Conservation (phyloP, 2,888 invertebrate species). For the Atrina japonica region DNA sequence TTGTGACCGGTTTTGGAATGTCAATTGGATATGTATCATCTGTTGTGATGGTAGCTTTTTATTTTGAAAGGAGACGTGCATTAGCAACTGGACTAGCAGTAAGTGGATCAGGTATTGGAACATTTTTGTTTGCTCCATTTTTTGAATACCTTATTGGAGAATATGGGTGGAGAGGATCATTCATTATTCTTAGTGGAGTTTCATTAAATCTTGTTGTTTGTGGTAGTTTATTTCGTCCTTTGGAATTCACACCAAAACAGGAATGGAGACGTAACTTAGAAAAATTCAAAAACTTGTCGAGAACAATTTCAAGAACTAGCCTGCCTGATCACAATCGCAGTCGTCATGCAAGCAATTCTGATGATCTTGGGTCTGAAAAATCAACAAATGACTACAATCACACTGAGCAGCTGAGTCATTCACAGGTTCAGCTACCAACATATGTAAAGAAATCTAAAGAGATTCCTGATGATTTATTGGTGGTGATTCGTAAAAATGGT, state of each 20-base stretch:
- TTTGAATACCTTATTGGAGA: constrained; percentile 72
- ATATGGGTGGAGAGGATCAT: constrained; percentile 79
- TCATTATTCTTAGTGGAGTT: constrained; percentile 77
- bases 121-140: constrained; percentile 78
- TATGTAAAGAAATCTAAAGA: constrained; percentile 83
- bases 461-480: constrained; percentile 58
- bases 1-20: constrained; percentile 78
- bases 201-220: constrained; percentile 76
- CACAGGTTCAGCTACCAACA: constrained; percentile 92
- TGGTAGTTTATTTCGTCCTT: constrained; percentile 76
- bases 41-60: constrained; percentile 79
- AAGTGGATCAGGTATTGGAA: constrained; percentile 80
- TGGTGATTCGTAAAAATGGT: constrained; percentile 60
- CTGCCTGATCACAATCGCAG: constrained; percentile 55
- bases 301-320: constrained; percentile 57
- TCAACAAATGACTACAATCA: constrained; percentile 38
- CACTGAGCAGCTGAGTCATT: constrained; percentile 78
- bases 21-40: constrained; percentile 79
- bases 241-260: constrained; percentile 67
- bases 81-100: constrained; percentile 80
- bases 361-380: constrained; percentile 42
- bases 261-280: constrained; percentile 65
- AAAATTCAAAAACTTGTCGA: constrained; percentile 70
- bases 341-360: constrained; percentile 54
- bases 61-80: constrained; percentile 79